Conservation (phyloP, 2,113 vertebrate species). For the Ursus arctos region DNA sequence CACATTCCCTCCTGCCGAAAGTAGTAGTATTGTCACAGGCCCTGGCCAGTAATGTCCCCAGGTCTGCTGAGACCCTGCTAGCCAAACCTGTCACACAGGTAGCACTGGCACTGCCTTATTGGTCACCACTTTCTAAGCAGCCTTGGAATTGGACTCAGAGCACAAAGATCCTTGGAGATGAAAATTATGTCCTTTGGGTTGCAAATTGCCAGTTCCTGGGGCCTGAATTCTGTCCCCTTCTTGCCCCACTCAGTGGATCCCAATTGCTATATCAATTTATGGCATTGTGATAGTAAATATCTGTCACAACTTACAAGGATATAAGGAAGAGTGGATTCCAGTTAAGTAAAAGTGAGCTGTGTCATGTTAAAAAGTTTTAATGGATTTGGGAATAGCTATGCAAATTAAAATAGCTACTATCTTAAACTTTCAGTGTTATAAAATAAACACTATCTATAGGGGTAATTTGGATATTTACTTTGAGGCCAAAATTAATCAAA, state of each 20-base stretch:
- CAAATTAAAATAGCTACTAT: constrained; percentile 29
- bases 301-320: not conserved
- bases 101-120: too few relatives aligned
- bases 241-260: not conserved
- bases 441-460: not conserved
- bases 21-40: not conserved
- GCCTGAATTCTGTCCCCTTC: not conserved
- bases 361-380: not conserved
- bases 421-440: not conserved
- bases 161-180: not conserved
- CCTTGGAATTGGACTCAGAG: not conserved
- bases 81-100: not conserved
- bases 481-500: constrained; percentile 14
- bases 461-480: not conserved
- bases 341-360: constrained; percentile 28
- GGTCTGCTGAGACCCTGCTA: not conserved
- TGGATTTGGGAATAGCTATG: constrained; percentile 1
- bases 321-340: not conserved
- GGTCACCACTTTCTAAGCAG: not conserved
- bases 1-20: not conserved
- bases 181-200: not conserved
- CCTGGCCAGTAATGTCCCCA: not conserved
- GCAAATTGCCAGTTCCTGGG: not conserved
- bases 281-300: not conserved
- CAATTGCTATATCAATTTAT: not conserved